Percentiles rank a stretch among this genome's conserved stretches.
Evolutionary conservation across 2,797 vertebrate genomes (phyloP).

Genomic region (Sebastes melanostomus): DNA sequence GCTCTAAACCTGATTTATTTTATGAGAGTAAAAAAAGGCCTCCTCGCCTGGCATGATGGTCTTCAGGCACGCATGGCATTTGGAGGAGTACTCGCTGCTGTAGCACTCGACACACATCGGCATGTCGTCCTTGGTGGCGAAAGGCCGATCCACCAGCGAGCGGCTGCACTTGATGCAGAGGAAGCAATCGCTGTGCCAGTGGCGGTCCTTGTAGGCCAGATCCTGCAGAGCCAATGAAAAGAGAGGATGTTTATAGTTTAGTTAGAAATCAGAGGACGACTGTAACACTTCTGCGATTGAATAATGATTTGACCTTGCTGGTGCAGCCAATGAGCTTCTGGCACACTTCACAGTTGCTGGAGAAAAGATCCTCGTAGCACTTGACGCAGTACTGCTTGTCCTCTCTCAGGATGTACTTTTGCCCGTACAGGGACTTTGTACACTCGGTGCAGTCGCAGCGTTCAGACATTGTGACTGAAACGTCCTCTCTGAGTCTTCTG

Average conservation of each 20-base stretch:
- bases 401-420: slow-evolving; percentile 92
- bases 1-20: neutral
- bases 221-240: slow-evolving; percentile 78
- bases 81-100: slow-evolving; percentile 91
- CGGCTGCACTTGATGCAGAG: slow-evolving; percentile 87
- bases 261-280: neutral
- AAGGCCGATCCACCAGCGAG: slow-evolving; percentile 90
- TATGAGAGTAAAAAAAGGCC: neutral
- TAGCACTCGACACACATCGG: slow-evolving; percentile 93
- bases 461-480: slow-evolving; percentile 84
- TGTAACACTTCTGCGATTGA: neutral
- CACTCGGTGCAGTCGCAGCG: slow-evolving; percentile 91
- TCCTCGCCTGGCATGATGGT: slow-evolving; percentile 94
- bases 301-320: slow-evolving; percentile 86
- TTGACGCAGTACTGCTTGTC: slow-evolving; percentile 90
- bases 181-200: slow-evolving; percentile 96
- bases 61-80: slow-evolving; percentile 91
- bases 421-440: slow-evolving; percentile 89
- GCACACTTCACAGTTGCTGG: slow-evolving; percentile 91
- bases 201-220: slow-evolving; percentile 92
- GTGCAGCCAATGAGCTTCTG: slow-evolving; percentile 89
- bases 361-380: slow-evolving; percentile 91
- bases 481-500: slow-evolving; percentile 17
- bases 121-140: slow-evolving; percentile 88
- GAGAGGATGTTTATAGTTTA: neutral